phyloP scores from a whole-genome alignment of 1,140 invertebrate species.

The Drosophila arizonae region DNA sequence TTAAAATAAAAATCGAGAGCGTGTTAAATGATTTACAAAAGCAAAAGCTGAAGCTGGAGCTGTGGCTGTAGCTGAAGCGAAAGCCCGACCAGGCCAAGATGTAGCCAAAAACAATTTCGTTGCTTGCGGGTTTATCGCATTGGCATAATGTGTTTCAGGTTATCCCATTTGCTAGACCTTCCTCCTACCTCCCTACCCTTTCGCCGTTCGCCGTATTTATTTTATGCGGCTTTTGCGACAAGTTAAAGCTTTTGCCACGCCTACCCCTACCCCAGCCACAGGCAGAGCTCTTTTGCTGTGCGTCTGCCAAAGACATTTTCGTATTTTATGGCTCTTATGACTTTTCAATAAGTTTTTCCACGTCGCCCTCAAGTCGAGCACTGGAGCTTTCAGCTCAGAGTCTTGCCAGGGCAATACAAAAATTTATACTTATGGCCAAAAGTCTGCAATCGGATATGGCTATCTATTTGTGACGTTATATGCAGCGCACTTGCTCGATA shows the following conservation, averaged over 20 bases:
- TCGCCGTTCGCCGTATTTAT: slow-evolving; percentile 19
- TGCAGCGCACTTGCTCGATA: not conserved
- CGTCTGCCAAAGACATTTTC: slow-evolving; percentile 17
- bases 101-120: slow-evolving; percentile 58
- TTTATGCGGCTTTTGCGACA: slow-evolving; percentile 51
- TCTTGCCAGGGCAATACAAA: slow-evolving; percentile 17
- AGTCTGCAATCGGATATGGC: slow-evolving; percentile 6
- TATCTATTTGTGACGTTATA: not conserved
- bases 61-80: not conserved
- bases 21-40: slow-evolving; percentile 77
- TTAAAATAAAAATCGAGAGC: slow-evolving; percentile 77
- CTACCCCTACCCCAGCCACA: not conserved
- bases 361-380: not conserved
- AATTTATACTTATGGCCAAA: slow-evolving; percentile 13
- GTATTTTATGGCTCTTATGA: slow-evolving; percentile 61
- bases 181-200: not conserved
- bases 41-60: slow-evolving; percentile 15
- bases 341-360: slow-evolving; percentile 65
- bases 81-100: not conserved
- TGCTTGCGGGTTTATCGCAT: slow-evolving; percentile 51
- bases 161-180: slow-evolving; percentile 18
- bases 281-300: too few species aligned
- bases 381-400: not conserved
- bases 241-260: slow-evolving; percentile 45
- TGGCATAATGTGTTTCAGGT: slow-evolving; percentile 46